Conservation (phyloP, 1,140 invertebrate species). For the Drosophila ananassae region DNA sequence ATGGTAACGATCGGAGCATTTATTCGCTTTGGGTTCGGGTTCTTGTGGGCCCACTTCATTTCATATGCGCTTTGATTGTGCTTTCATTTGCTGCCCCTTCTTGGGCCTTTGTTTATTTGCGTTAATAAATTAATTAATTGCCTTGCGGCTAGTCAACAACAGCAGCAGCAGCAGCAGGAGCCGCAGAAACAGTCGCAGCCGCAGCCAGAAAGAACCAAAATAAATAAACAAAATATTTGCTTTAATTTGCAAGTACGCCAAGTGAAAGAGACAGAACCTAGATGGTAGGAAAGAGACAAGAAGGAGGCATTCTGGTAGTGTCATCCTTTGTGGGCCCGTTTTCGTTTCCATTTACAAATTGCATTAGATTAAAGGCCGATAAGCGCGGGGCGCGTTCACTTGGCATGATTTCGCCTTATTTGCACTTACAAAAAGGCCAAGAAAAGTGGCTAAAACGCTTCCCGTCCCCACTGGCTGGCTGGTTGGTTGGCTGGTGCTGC, state of each 20-base stretch:
- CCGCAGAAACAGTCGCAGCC: conserved; percentile 10
- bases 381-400: conserved; percentile 72
- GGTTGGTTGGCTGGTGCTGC: conserved; percentile 2
- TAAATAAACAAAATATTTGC: conserved; percentile 81
- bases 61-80: conserved; percentile 71
- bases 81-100: conserved; percentile 19
- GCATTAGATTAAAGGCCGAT: conserved; percentile 80
- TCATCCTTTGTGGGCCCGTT: conserved; percentile 34
- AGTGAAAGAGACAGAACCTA: not conserved
- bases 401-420: conserved; percentile 81
- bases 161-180: conserved; percentile 33
- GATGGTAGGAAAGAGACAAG: too few species aligned
- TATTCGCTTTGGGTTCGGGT: conserved; percentile 3
- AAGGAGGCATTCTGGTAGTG: conserved; percentile 1
- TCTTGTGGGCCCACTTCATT: conserved; percentile 39
- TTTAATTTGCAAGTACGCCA: conserved; percentile 71
- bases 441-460: conserved; percentile 23
- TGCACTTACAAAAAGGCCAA: conserved; percentile 81
- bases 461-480: not conserved
- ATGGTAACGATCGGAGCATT: not conserved
- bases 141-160: conserved; percentile 69
- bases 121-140: conserved; percentile 81
- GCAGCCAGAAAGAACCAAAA: conserved; percentile 50
- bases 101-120: conserved; percentile 64
- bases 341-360: conserved; percentile 77